phyloP scores from a whole-genome alignment of 2,797 vertebrate genomes.

The Eptatretus atami region DNA sequence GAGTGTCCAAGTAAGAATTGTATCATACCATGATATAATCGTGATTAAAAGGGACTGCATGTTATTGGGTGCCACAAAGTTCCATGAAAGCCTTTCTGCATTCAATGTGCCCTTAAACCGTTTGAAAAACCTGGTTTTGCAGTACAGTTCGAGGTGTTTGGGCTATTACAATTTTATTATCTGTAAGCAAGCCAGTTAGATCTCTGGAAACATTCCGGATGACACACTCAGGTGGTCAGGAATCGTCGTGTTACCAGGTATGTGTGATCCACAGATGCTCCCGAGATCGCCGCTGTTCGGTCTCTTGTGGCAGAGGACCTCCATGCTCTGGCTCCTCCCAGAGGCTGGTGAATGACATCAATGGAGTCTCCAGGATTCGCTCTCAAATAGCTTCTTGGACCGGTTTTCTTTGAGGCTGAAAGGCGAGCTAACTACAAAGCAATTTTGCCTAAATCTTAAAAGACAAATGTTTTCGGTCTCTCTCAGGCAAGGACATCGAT shows the following conservation, averaged over 20 bases:
- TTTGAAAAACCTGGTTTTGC: too few relatives aligned
- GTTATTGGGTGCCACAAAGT: too few relatives aligned
- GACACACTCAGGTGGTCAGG: neutral
- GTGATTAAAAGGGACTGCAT: too few relatives aligned
- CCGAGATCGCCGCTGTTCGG: slow-evolving; percentile 67
- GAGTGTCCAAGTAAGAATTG: too few relatives aligned
- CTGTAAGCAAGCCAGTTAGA: slow-evolving; percentile 8
- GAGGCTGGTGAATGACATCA: slow-evolving; percentile 51
- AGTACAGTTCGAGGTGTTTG: too few relatives aligned
- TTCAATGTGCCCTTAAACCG: too few relatives aligned
- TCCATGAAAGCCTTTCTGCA: too few relatives aligned
- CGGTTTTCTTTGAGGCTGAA: slow-evolving; percentile 57
- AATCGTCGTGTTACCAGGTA: slow-evolving; percentile 41
- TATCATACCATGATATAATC: too few relatives aligned
- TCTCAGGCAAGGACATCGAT: too few relatives aligned
- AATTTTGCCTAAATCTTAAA: too few relatives aligned
- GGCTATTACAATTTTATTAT: neutral
- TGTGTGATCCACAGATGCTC: slow-evolving; percentile 74
- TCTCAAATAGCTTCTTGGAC: slow-evolving; percentile 58
- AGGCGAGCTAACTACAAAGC: slow-evolving; percentile 5
- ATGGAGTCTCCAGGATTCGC: slow-evolving; percentile 74
- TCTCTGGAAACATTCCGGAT: neutral
- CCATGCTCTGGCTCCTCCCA: slow-evolving; percentile 45
- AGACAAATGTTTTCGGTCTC: too few relatives aligned
- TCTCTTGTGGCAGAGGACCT: slow-evolving; percentile 38